Base-by-base conservation (phyloP, 2,888 invertebrate species). In the Diarsia mendica region DNA sequence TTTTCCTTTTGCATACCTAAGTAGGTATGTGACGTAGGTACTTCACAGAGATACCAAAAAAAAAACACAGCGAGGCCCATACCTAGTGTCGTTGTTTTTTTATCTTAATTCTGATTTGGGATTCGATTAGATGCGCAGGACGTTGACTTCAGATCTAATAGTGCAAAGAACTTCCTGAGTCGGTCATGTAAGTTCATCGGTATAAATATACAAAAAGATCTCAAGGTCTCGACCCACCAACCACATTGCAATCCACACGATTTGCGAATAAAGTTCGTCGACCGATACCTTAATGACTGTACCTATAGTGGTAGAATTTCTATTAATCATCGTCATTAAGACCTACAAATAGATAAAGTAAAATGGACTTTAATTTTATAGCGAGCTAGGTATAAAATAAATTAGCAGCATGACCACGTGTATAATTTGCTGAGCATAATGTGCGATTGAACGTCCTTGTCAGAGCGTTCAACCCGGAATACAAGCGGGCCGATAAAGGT, bases 401-500 rank as follows among this genome's bases (percentile, higher is more conserved):
- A 75, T 81, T 85, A 83, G 75, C 78, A 70, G 64, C 78, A 78
- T 80, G 73, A 85, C 82, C 85, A 89, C 86, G 87, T 88, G 87
- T 85, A 79, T 88, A 87, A 89, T 90, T 88, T 89, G 85, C 88
- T 89, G 83, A 90, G 80, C 86, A 85, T 86, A 87, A 90, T 89
- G 89, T 89, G 89, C 85, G 84, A 91, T 91, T 90, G 89, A 89
- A 92, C 94, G 95, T 94, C 95, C 96, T 96, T 96, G 96, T 89
- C 85, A 89, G 94, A 86, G 69, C 94, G 90, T 92, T 93, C 91
- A 94, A 94, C 95, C 95, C 95, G 95, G 96, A 95, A 95, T 90
- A 92, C 84, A 90, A 91, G 88, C 87, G 86, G 84, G 75, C 77
- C 87, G 91, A 92, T 93, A 93, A 92, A 89, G 90, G 87, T 91